phyloP scores from a whole-genome alignment of 2,888 invertebrate genomes.

The Amorpha juglandis region DNA sequence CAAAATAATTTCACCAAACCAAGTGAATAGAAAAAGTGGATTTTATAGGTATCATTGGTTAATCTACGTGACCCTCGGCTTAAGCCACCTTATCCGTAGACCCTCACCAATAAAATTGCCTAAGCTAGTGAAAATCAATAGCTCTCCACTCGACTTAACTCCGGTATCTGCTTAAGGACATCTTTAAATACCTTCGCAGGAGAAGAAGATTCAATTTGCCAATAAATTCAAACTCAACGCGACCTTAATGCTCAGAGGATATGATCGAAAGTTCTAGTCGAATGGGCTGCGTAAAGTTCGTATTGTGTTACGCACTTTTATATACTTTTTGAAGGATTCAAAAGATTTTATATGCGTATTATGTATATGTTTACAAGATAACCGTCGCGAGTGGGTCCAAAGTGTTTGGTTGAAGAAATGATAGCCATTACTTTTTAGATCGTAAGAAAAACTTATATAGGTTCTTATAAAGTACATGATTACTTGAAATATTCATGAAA shows the following conservation, averaged over 20 bases:
- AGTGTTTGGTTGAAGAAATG: slow-evolving; percentile 5
- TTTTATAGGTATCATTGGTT: slow-evolving; percentile 24
- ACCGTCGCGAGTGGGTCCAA: background rate
- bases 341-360: slow-evolving; percentile 24
- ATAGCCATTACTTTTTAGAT: background rate
- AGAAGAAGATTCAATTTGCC: background rate
- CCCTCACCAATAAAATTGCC: slow-evolving; percentile 37
- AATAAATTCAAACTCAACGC: background rate
- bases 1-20: slow-evolving; percentile 10
- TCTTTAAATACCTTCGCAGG: slow-evolving; percentile 25
- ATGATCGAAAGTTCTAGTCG: background rate
- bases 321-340: slow-evolving; percentile 19
- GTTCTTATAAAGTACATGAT: too few relatives aligned
- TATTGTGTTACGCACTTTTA: slow-evolving; percentile 20
- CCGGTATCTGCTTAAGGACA: slow-evolving; percentile 31
- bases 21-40: slow-evolving; percentile 30
- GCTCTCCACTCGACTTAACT: slow-evolving; percentile 34
- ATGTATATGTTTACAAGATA: slow-evolving; percentile 24
- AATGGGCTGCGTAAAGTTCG: background rate
- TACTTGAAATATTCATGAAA: too few relatives aligned
- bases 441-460: background rate
- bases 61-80: slow-evolving; percentile 32
- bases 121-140: slow-evolving; percentile 34
- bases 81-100: slow-evolving; percentile 32
- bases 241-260: background rate